Conservation (phyloP, 2,113 vertebrate genomes). For the Muntiacus muntjak region DNA sequence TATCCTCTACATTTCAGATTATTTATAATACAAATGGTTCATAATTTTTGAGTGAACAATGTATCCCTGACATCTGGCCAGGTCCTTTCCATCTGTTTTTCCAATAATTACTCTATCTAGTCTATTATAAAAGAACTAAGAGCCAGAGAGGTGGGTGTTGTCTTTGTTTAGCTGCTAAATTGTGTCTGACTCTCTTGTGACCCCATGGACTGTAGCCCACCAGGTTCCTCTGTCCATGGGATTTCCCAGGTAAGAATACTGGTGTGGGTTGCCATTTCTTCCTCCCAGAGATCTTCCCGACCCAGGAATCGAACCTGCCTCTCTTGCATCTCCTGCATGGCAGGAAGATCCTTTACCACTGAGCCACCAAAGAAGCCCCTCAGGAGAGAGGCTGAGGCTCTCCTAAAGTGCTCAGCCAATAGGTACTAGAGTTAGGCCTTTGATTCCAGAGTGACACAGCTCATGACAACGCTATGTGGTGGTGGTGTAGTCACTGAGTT, state of each 20-base stretch:
- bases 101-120: neutral
- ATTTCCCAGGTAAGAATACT: neutral
- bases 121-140: neutral
- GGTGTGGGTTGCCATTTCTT: neutral
- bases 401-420: neutral
- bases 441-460: neutral
- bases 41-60: neutral
- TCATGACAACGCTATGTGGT: neutral
- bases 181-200: neutral
- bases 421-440: neutral
- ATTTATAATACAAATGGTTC: neutral
- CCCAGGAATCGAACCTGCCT: neutral
- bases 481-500: neutral
- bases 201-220: neutral
- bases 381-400: neutral
- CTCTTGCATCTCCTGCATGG: neutral
- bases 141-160: neutral
- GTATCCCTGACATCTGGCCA: neutral
- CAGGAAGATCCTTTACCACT: neutral
- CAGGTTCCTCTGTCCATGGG: neutral
- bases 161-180: neutral
- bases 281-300: accelerated
- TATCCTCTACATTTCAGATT: neutral
- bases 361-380: neutral
- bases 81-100: neutral